Conservation (phyloP, 2,797 vertebrate genomes). For the Rousettus madagascariensis region DNA sequence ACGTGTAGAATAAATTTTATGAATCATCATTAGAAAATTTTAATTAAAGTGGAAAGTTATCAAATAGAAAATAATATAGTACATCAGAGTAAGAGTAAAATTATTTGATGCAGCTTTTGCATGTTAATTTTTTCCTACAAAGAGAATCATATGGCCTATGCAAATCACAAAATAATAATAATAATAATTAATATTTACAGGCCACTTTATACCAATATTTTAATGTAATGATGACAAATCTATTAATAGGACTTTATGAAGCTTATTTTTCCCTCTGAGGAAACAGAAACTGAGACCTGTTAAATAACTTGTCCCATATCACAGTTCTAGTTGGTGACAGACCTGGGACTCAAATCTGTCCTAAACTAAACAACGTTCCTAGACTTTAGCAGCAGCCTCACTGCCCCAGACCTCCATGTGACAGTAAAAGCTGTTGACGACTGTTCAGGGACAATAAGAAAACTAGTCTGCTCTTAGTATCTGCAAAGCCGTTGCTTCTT, state of each 20-base stretch:
- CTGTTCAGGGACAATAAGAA: background rate
- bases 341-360: background rate
- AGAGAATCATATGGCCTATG: background rate
- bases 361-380: background rate
- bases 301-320: background rate
- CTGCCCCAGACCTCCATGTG: background rate
- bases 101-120: background rate
- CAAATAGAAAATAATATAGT: background rate
- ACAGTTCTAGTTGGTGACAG: background rate
- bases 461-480: background rate
- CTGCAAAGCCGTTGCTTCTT: background rate
- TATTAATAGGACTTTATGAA: background rate
- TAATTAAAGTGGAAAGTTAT: background rate
- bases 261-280: background rate
- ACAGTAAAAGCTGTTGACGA: background rate
- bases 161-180: background rate
- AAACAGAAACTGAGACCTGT: slow-evolving; percentile 1
- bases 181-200: background rate
- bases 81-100: background rate
- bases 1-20: background rate
- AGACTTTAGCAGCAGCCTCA: background rate
- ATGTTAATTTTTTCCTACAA: background rate
- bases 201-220: background rate
- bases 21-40: background rate
- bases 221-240: background rate